Conservation (phyloP, 1,140 invertebrate genomes). For the Arion vulgaris region DNA sequence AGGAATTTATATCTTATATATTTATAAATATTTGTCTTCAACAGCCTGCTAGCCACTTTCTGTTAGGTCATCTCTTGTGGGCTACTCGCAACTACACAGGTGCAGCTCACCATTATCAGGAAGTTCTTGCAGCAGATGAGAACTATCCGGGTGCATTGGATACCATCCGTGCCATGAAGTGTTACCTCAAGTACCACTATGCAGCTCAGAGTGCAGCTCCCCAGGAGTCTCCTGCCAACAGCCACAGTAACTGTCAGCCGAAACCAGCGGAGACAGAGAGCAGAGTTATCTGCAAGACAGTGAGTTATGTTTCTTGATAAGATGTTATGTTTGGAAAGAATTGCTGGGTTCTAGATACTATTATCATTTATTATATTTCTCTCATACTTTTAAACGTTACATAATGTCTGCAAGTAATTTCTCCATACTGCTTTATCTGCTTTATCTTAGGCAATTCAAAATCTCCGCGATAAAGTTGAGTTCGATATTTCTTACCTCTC, state of each 20-base stretch:
- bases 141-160: conserved; percentile 75
- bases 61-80: conserved; percentile 80
- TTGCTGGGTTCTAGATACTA: no score
- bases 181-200: conserved; percentile 72
- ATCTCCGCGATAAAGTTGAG: no score
- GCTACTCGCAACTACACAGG: conserved; percentile 79
- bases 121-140: conserved; percentile 77
- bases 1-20: no score
- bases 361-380: no score
- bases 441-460: no score
- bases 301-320: conserved; percentile 46
- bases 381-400: no score
- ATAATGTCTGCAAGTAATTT: no score
- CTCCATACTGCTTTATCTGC: no score
- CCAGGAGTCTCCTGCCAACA: conserved; percentile 30
- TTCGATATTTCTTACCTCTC: no score
- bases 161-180: conserved; percentile 77
- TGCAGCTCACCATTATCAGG: conserved; percentile 80
- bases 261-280: conserved; percentile 61
- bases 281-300: conserved; percentile 68
- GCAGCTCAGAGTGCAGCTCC: conserved; percentile 66
- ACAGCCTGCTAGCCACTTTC: conserved; percentile 81
- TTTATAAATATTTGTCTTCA: neutral
- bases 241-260: conserved; percentile 54
- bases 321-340: no score